Percentiles rank a stretch among this genome's conserved stretches.
Conservation (phyloP, 2,797 vertebrate genomes). For the Telmatherina bonti region DNA sequence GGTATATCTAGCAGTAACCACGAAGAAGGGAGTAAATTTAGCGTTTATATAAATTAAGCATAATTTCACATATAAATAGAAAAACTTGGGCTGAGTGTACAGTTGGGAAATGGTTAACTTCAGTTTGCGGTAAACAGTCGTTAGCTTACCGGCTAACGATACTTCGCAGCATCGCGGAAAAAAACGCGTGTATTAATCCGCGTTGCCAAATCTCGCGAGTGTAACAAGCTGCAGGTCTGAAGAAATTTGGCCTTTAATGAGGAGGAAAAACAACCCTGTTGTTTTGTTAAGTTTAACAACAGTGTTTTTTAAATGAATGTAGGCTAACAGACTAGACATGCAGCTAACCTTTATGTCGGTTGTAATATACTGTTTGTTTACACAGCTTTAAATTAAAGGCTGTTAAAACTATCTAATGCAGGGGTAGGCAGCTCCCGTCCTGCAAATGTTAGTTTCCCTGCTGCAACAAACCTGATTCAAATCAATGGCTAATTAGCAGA, state of each 20-base stretch:
- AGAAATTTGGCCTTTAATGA: background rate
- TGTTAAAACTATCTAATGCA: background rate
- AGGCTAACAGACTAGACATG: no score
- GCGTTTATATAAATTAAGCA: rapidly evolving
- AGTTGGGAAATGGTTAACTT: conserved; percentile 4
- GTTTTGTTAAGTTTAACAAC: no score
- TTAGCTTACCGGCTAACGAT: conserved; percentile 47
- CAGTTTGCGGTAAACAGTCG: conserved; percentile 6
- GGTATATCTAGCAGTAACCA: conserved; percentile 12
- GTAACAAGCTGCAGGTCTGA: background rate
- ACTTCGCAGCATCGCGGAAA: conserved; percentile 17
- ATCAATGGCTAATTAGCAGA: no score
- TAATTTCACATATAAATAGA: rapidly evolving
- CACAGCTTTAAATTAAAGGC: background rate
- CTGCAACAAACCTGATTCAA: no score
- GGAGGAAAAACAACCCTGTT: background rate
- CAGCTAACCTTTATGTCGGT: background rate
- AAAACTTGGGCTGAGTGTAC: rapidly evolving
- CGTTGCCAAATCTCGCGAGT: conserved; percentile 22
- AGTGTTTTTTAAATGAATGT: no score
- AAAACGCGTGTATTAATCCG: background rate
- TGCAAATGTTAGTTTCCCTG: no score
- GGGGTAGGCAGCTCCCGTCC: no score
- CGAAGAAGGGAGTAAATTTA: no score
- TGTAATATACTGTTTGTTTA: background rate